Evolutionary conservation across 2,888 invertebrate genomes (phyloP), one percentile per base, ranked within the genome.

Genomic region (Macrophya alboannulata): DNA sequence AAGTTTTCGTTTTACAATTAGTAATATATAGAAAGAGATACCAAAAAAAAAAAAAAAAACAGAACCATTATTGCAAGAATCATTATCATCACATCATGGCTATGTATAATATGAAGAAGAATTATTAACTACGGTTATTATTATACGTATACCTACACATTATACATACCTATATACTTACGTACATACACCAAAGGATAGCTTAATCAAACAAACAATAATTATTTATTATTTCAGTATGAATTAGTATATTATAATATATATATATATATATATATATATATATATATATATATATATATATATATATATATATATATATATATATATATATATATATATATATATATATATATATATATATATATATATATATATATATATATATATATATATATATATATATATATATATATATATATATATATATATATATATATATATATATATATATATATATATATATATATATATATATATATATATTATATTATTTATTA

Each of bases 181-280:
- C n/a, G n/a, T n/a, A 72, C 21, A n/a, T n/a, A 72, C 90, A 91
- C 91, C 91, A 91, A 91, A 90, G 90, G 90, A 90, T 90, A 90
- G 89, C 88, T 88, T 88, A 89, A 88, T 89, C 88, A 86, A 88
- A 90, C 89, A 89, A 88, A 40, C n/a, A 40, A 37, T 79, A 17
- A 91, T 90, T 90, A 91, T 91, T 91, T 91, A 90, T 90, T 90
- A 90, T 91, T 91, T 89, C 88, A 87, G 89, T 88, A 89, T 89
- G 89, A 88, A 86, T 88, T 89, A 88, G n/a, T 31, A 21, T 62
- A 10, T 21, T 21, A 21, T 21, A 62, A n/a, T n/a, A n/a, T n/a
- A n/a, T n/a, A n/a, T n/a, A n/a, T n/a, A n/a, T n/a, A n/a, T n/a
- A n/a, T n/a, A n/a, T n/a, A n/a, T n/a, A n/a, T n/a, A n/a, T n/a